Percentiles rank a stretch among this genome's conserved stretches.
Conservation (phyloP, 2,113 vertebrate genomes). For the Pseudopipra pipra region DNA sequence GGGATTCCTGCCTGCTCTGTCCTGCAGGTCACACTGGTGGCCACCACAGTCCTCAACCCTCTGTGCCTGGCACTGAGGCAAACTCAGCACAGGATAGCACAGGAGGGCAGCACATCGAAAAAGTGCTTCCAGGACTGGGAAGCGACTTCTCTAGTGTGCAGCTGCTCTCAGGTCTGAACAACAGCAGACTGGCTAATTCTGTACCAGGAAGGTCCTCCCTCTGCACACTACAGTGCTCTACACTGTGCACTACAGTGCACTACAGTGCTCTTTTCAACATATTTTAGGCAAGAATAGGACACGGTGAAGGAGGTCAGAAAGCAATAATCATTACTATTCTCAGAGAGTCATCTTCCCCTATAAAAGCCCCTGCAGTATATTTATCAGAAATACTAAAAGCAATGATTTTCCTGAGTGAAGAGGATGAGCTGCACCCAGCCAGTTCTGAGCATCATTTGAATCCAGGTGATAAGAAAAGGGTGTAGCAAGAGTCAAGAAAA, state of each 20-base stretch:
- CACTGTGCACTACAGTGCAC: not conserved
- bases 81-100: not conserved
- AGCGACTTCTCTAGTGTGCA: not conserved
- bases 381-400: not conserved
- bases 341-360: not conserved
- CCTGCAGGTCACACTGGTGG: not conserved
- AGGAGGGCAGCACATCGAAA: not conserved
- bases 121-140: not conserved
- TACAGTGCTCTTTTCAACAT: not conserved
- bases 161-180: not conserved
- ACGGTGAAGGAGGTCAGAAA: not conserved
- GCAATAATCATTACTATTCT: not conserved
- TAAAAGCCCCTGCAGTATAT: not conserved
- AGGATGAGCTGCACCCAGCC: not conserved
- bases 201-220: not conserved
- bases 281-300: not conserved
- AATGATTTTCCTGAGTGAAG: not conserved
- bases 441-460: not conserved
- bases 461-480: not conserved
- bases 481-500: not conserved
- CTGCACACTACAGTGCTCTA: not conserved
- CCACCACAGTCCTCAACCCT: not conserved
- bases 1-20: not conserved
- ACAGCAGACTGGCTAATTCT: not conserved
- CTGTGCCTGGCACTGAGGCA: rapidly evolving